Conservation (phyloP, 2,113 vertebrate genomes). For the Glaucidium brasilianum region DNA sequence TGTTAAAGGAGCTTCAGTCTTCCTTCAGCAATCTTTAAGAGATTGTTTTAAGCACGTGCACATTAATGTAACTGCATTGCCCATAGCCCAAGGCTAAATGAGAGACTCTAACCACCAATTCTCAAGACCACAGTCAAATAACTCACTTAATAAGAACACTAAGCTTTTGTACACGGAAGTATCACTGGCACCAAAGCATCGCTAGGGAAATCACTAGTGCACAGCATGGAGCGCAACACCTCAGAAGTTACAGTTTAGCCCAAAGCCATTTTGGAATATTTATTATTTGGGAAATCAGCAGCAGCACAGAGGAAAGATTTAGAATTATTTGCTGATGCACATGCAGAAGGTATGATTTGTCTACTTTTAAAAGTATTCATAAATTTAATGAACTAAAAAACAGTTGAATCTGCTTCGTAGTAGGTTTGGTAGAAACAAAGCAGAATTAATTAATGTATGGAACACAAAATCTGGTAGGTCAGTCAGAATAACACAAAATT, state of each 20-base stretch:
- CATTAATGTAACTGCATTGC: background rate
- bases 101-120: background rate
- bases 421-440: background rate
- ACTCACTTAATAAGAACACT: background rate
- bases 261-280: conserved; percentile 19
- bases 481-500: background rate
- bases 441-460: background rate
- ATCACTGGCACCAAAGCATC: background rate
- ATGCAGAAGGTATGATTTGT: background rate
- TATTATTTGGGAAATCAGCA: conserved; percentile 45
- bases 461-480: background rate
- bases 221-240: background rate
- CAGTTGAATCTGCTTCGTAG: background rate
- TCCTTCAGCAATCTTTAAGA: background rate
- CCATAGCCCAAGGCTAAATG: background rate
- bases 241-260: background rate
- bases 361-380: background rate
- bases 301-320: background rate
- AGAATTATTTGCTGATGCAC: background rate
- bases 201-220: background rate
- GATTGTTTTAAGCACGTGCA: background rate
- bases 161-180: background rate
- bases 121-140: background rate
- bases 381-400: background rate
- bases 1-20: background rate